phyloP scores from a whole-genome alignment of 2,797 vertebrate species.

The Chromobotia macracanthus region DNA sequence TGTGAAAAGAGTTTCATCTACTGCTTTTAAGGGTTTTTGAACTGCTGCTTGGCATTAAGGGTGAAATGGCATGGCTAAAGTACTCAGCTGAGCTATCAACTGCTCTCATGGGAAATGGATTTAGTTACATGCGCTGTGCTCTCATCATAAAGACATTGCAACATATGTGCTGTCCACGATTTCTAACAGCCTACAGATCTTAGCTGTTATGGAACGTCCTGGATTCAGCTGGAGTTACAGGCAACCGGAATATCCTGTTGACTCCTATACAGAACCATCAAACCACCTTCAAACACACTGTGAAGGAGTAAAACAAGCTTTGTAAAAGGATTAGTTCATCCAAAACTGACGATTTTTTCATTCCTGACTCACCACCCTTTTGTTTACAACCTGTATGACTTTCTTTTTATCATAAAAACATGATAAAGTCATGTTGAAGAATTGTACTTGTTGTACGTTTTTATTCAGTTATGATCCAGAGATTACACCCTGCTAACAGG shows the following conservation, averaged over 20 bases:
- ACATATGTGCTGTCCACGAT: slow-evolving; percentile 72
- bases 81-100: slow-evolving; percentile 25
- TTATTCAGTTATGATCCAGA: too few relatives aligned
- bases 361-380: background rate
- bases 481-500: too few relatives aligned
- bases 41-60: slow-evolving; percentile 33
- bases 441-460: too few relatives aligned
- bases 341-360: background rate
- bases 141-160: slow-evolving; percentile 32
- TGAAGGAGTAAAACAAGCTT: slow-evolving; percentile 32
- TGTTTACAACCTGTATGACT: background rate
- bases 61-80: slow-evolving; percentile 41
- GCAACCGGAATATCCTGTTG: slow-evolving; percentile 63
- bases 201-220: slow-evolving; percentile 75
- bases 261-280: slow-evolving; percentile 43
- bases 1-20: slow-evolving; percentile 44
- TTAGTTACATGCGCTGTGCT: slow-evolving; percentile 42
- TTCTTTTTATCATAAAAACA: background rate
- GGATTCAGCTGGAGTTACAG: slow-evolving; percentile 70
- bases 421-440: too few relatives aligned
- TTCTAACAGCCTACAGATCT: slow-evolving; percentile 73
- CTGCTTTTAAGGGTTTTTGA: slow-evolving; percentile 40
- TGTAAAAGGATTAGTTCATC: background rate
- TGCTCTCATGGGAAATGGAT: slow-evolving; percentile 18
- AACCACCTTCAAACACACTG: background rate